Conservation (phyloP, 2,888 invertebrate genomes). For the Anagyrus pseudococci region DNA sequence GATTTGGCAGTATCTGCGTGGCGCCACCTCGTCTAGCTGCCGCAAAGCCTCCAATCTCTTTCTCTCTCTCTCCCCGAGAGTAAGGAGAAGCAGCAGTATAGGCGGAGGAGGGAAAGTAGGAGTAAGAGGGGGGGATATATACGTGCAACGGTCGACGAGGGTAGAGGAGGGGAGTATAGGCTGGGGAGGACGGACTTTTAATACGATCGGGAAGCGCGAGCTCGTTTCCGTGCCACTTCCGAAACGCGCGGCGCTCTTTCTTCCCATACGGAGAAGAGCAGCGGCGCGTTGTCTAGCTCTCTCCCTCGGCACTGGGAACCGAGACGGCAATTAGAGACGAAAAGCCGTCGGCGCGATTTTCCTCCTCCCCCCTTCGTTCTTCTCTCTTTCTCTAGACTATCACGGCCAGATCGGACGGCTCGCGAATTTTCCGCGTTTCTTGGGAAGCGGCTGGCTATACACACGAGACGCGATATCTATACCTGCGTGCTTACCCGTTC, state of each 20-base stretch:
- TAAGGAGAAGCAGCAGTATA: too few species aligned
- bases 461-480: too few species aligned
- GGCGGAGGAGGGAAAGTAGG: too few species aligned
- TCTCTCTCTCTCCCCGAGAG: too few species aligned
- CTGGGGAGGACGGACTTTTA: too few species aligned
- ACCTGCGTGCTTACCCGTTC: too few species aligned
- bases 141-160: too few species aligned
- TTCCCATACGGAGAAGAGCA: conserved; percentile 5
- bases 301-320: conserved; percentile 35
- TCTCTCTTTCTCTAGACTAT: conserved; percentile 2
- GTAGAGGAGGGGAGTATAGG: too few species aligned
- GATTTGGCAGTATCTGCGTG: conserved; percentile 18
- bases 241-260: conserved; percentile 30
- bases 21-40: conserved; percentile 50
- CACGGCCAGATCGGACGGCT: not conserved
- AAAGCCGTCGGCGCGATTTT: conserved; percentile 20
- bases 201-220: conserved; percentile 14
- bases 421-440: conserved; percentile 35
- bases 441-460: conserved; percentile 19
- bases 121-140: too few species aligned
- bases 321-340: conserved; percentile 39
- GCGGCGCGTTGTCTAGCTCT: too few species aligned
- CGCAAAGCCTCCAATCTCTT: conserved; percentile 11
- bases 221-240: conserved; percentile 41
- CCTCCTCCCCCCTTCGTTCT: not conserved